Evolutionary conservation across 2,113 vertebrate species (phyloP).

Genomic region (Myanophis thanlyinensis): DNA sequence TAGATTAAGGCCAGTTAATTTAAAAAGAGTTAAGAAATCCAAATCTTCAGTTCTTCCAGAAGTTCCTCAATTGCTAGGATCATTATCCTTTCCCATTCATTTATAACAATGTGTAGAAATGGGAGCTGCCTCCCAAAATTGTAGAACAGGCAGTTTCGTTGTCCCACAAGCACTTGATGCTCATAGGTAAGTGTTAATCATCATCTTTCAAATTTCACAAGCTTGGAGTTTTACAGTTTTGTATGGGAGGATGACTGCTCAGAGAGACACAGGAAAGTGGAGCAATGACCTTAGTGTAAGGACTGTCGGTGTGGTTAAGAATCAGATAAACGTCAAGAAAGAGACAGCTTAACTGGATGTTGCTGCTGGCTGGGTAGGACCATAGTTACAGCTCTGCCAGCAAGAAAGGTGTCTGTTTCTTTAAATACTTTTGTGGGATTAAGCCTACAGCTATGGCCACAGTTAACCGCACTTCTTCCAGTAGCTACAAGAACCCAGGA

Average conservation of each 20-base stretch:
- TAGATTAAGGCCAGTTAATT: too few relatives aligned
- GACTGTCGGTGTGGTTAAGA: neutral
- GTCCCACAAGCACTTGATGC: neutral
- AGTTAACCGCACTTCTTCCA: neutral
- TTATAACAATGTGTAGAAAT: neutral
- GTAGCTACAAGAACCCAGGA: conserved; percentile 48
- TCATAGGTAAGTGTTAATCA: neutral
- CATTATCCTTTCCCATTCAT: neutral
- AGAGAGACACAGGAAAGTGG: conserved; percentile 26
- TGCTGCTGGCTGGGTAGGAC: neutral
- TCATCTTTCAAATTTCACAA: neutral
- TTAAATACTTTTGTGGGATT: neutral
- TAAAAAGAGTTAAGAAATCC: too few relatives aligned
- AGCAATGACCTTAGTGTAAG: conserved; percentile 13
- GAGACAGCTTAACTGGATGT: neutral
- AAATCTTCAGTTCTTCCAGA: neutral
- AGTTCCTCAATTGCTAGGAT: neutral
- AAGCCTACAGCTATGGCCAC: conserved; percentile 43
- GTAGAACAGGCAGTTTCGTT: neutral
- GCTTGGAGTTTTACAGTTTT: neutral
- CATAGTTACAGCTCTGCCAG: neutral
- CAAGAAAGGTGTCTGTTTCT: neutral
- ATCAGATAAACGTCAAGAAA: neutral
- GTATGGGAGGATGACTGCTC: conserved; percentile 1
- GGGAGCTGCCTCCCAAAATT: neutral